Conservation (phyloP, 2,888 invertebrate genomes). For the Phengaris alcon region DNA sequence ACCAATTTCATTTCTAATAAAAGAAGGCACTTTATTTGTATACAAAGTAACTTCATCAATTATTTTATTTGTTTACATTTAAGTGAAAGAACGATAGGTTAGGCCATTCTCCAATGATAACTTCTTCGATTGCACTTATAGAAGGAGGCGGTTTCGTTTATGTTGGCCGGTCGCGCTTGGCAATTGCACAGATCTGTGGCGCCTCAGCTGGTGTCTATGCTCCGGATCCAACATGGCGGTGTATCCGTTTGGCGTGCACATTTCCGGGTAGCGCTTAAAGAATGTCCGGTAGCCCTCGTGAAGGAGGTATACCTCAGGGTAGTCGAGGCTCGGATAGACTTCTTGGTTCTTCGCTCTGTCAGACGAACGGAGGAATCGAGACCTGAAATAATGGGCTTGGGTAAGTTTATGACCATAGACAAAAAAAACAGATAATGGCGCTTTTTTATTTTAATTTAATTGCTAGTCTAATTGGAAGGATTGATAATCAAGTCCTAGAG, state of each 20-base stretch:
- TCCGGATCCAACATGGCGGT: conserved; percentile 92
- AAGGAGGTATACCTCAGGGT: conserved; percentile 95
- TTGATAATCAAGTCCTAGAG: too few relatives aligned
- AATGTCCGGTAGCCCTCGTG: conserved; percentile 85
- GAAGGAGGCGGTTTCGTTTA: conserved; percentile 39
- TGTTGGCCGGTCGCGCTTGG: conserved; percentile 35
- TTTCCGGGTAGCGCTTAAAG: conserved; percentile 82
- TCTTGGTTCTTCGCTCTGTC: conserved; percentile 90
- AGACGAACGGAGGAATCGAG: conserved; percentile 88
- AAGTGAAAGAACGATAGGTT: background rate
- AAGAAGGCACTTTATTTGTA: background rate
- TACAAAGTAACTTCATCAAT: background rate
- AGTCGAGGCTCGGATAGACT: conserved; percentile 90
- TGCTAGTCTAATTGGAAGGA: too few relatives aligned
- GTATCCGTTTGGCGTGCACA: conserved; percentile 85
- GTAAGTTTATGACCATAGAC: background rate
- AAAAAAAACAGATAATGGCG: background rate
- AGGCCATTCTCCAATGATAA: background rate
- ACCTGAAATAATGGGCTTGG: conserved; percentile 67
- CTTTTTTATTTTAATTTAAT: too few relatives aligned
- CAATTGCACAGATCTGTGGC: conserved; percentile 76
- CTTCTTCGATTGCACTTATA: conserved; percentile 37
- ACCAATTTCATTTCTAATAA: background rate
- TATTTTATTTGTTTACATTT: background rate
- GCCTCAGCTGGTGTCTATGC: conserved; percentile 84